Percentiles rank a stretch among this genome's conserved stretches.
phyloP scores from a whole-genome alignment of 1,140 invertebrate genomes.

The Sesamia nonagrioides region DNA sequence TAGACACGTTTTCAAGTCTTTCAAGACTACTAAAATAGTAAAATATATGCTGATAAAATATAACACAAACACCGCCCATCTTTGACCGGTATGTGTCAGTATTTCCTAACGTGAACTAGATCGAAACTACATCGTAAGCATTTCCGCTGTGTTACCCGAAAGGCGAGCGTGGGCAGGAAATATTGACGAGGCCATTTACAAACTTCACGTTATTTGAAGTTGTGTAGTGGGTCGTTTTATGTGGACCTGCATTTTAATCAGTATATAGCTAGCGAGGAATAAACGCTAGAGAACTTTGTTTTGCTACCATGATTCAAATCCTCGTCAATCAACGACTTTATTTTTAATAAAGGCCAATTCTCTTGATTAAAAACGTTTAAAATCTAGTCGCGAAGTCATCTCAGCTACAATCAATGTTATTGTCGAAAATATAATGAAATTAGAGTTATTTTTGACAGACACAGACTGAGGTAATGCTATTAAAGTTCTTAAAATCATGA shows the following conservation, averaged over 20 bases:
- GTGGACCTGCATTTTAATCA: background rate
- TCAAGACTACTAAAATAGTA: no score
- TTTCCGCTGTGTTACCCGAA: conserved; percentile 23
- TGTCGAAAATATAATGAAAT: no score
- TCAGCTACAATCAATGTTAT: no score
- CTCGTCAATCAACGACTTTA: no score
- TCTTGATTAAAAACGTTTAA: no score
- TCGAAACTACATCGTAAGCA: conserved; percentile 21
- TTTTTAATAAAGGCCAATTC: no score
- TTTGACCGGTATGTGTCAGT: conserved; percentile 1
- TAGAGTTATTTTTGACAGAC: no score
- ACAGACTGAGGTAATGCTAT: no score
- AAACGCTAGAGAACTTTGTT: background rate
- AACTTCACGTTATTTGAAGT: background rate
- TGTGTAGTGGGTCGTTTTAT: background rate
- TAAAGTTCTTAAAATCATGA: no score
- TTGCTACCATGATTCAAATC: no score
- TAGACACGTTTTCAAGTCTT: no score
- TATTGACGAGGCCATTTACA: background rate
- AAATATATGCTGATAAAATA: conserved; percentile 28
- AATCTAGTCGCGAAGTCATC: no score
- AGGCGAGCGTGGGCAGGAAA: conserved; percentile 1
- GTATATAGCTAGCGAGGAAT: background rate
- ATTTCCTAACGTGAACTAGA: conserved; percentile 1
- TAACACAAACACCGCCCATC: background rate